These are phyloP conservation scores for Hylia prasina DNA, from an alignment of 2,113 vertebrate genomes.

Conservation along the genomic window DNA sequence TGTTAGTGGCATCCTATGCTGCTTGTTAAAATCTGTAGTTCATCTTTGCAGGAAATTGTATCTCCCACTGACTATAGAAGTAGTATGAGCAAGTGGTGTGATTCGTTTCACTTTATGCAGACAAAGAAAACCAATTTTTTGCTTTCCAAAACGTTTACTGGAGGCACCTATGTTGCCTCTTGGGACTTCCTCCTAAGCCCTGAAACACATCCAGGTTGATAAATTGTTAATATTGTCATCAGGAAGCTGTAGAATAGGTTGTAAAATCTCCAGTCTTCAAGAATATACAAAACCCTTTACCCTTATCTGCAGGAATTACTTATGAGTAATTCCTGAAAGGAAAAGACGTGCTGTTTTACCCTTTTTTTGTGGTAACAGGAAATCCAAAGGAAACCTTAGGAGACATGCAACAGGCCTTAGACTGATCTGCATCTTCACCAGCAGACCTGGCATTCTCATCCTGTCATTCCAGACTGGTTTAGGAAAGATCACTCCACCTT, in stretches of 20 bases:
- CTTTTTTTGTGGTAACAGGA: background rate
- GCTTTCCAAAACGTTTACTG: background rate
- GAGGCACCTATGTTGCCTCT: background rate
- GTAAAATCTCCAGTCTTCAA: background rate
- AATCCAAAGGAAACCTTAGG: background rate
- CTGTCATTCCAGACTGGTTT: constrained; percentile 1
- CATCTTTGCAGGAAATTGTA: background rate
- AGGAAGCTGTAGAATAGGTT: background rate
- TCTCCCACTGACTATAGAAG: background rate
- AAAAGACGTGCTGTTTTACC: background rate
- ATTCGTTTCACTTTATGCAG: background rate
- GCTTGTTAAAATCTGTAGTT: background rate
- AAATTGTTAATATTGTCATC: background rate
- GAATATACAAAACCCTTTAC: background rate
- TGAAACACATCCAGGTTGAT: background rate
- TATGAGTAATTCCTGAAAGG: no score
- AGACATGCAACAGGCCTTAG: background rate
- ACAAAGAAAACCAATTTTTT: background rate
- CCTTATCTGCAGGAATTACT: background rate
- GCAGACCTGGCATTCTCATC: background rate
- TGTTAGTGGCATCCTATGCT: background rate
- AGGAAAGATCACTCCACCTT: constrained; percentile 27
- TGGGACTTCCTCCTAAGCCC: background rate
- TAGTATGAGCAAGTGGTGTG: accelerated
- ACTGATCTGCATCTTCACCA: background rate